phyloP scores from a whole-genome alignment of 2,888 invertebrate species.

The Acronicta leporina region DNA sequence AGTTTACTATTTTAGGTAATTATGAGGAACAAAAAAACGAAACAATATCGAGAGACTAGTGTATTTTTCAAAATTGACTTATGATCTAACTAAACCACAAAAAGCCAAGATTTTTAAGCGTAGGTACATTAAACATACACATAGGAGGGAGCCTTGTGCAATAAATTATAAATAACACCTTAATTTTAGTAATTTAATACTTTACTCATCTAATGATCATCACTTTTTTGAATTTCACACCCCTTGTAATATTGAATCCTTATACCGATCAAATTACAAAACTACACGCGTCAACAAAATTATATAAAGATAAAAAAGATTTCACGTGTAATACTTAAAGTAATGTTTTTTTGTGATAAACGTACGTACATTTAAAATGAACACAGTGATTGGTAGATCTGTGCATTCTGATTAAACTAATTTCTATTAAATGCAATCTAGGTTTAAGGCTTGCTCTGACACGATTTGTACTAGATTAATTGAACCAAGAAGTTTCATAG shows the following conservation, averaged over 20 bases:
- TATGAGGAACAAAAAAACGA: slow-evolving; percentile 29
- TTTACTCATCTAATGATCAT: slow-evolving; percentile 35
- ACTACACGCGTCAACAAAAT: slow-evolving; percentile 31
- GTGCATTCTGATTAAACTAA: slow-evolving; percentile 66
- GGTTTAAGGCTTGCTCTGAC: slow-evolving; percentile 53
- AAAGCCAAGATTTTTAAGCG: slow-evolving; percentile 59
- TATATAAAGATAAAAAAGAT: slow-evolving; percentile 45
- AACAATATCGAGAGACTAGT: slow-evolving; percentile 63
- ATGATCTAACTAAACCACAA: slow-evolving; percentile 56
- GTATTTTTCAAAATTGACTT: slow-evolving; percentile 66
- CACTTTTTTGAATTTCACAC: slow-evolving; percentile 32
- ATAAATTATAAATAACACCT: slow-evolving; percentile 50
- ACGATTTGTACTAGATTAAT: slow-evolving; percentile 24
- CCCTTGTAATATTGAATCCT: slow-evolving; percentile 24
- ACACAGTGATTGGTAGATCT: slow-evolving; percentile 79
- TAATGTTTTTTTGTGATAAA: slow-evolving; percentile 54
- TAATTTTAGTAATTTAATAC: slow-evolving; percentile 44
- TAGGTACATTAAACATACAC: slow-evolving; percentile 50
- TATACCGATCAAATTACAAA: slow-evolving; percentile 7
- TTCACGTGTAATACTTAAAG: slow-evolving; percentile 41
- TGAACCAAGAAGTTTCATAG: slow-evolving; percentile 24
- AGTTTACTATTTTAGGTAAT: not conserved
- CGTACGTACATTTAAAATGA: slow-evolving; percentile 66
- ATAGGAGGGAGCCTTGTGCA: slow-evolving; percentile 58
- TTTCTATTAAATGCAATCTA: slow-evolving; percentile 74